Conservation (phyloP, 2,113 vertebrate genomes). For the Carassius gibelio region DNA sequence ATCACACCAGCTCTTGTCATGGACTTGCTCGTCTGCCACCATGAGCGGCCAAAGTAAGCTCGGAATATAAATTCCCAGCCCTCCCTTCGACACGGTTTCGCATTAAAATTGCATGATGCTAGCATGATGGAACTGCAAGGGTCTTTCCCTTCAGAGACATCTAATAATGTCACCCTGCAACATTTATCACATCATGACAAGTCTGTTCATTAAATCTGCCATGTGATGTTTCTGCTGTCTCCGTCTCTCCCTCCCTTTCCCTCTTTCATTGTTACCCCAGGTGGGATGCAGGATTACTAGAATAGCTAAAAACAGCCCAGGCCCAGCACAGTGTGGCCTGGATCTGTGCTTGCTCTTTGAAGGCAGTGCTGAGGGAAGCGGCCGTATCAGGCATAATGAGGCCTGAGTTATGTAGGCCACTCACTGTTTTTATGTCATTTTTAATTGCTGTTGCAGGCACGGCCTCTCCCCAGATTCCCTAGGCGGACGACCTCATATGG, state of each 20-base stretch:
- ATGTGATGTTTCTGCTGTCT: slow-evolving; percentile 6
- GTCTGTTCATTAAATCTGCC: slow-evolving; percentile 42
- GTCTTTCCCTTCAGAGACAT: slow-evolving; percentile 50
- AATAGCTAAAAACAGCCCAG: slow-evolving; percentile 49
- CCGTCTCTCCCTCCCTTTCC: neutral
- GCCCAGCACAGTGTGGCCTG: slow-evolving; percentile 43
- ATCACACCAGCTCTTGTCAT: neutral
- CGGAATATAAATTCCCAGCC: slow-evolving; percentile 22
- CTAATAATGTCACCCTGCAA: slow-evolving; percentile 52
- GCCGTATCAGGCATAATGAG: slow-evolving; percentile 42
- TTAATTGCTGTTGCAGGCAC: slow-evolving; percentile 34
- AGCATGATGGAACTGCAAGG: slow-evolving; percentile 42
- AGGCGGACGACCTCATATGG: slow-evolving; percentile 33
- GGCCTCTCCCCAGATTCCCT: slow-evolving; percentile 29
- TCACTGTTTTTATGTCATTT: slow-evolving; percentile 47
- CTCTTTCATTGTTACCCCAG: slow-evolving; percentile 26
- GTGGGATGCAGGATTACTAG: slow-evolving; percentile 44
- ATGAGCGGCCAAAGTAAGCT: slow-evolving; percentile 5
- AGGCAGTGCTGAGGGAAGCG: slow-evolving; percentile 20
- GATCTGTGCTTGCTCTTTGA: slow-evolving; percentile 40
- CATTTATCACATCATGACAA: slow-evolving; percentile 53
- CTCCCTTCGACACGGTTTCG: neutral
- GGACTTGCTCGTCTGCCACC: neutral
- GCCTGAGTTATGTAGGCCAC: slow-evolving; percentile 54
- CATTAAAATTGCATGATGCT: slow-evolving; percentile 48